phyloP scores from a whole-genome alignment of 2,888 invertebrate genomes.

The Silvanus unidentatus region DNA sequence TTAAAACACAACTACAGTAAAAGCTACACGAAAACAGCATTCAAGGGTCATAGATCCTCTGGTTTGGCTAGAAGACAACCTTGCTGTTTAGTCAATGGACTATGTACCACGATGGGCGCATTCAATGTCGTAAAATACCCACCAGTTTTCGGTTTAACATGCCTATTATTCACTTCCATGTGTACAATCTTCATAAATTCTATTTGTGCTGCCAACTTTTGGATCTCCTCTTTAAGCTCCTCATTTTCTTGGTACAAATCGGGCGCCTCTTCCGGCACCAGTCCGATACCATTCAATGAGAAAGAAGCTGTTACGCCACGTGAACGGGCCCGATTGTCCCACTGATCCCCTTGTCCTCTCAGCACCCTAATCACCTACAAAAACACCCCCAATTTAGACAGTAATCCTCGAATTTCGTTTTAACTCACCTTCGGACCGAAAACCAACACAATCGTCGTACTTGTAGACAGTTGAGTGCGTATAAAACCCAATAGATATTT shows the following conservation, averaged over 20 bases:
- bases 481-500: slow-evolving; percentile 89
- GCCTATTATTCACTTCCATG: slow-evolving; percentile 89
- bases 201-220: slow-evolving; percentile 84
- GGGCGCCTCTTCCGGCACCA: slow-evolving; percentile 77
- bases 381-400: slow-evolving; percentile 31
- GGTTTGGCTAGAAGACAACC: slow-evolving; percentile 36
- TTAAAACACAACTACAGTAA: too few relatives aligned
- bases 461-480: slow-evolving; percentile 86
- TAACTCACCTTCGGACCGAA: slow-evolving; percentile 74
- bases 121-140: slow-evolving; percentile 69
- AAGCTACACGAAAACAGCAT: neutral
- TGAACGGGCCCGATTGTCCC: slow-evolving; percentile 79
- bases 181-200: slow-evolving; percentile 92
- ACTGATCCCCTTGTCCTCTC: slow-evolving; percentile 82
- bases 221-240: slow-evolving; percentile 88
- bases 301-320: slow-evolving; percentile 80
- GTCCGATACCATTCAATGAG: slow-evolving; percentile 78
- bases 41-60: slow-evolving; percentile 37
- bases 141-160: slow-evolving; percentile 76
- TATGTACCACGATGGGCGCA: slow-evolving; percentile 42
- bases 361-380: slow-evolving; percentile 70
- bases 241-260: slow-evolving; percentile 88
- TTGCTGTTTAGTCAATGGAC: slow-evolving; percentile 38
- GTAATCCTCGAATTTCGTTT: neutral
- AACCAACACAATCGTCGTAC: slow-evolving; percentile 76